These are phyloP conservation scores for Malaclemys terrapin DNA, from an alignment of 2,113 vertebrate species.

Conservation along the genomic window DNA sequence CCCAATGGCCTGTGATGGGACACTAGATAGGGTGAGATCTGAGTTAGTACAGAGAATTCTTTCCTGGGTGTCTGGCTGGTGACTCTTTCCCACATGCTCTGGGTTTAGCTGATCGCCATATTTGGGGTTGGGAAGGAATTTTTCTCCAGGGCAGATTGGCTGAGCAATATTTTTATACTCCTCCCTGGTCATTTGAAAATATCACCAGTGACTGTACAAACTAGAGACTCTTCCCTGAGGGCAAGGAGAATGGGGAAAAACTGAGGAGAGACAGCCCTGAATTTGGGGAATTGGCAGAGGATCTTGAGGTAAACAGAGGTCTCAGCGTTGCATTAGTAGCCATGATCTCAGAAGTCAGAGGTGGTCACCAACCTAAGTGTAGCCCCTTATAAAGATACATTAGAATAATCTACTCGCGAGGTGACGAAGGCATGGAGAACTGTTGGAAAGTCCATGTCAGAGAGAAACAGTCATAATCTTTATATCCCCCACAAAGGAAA, in stretches of 20 bases:
- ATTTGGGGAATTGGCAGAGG: background rate
- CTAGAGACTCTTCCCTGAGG: background rate
- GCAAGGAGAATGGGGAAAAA: background rate
- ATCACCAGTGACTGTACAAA: background rate
- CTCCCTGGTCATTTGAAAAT: background rate
- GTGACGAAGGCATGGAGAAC: background rate
- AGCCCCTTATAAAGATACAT: background rate
- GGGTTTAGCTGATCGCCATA: too few relatives aligned
- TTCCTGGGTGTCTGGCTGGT: too few relatives aligned
- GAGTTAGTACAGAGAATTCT: too few relatives aligned
- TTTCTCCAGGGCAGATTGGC: too few relatives aligned
- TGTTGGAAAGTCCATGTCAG: background rate
- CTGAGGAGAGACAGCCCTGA: background rate
- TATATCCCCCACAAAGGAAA: background rate
- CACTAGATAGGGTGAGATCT: too few relatives aligned
- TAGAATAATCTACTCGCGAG: background rate
- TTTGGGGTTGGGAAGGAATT: too few relatives aligned
- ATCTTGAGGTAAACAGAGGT: background rate
- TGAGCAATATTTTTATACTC: too few relatives aligned
- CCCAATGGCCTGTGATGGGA: too few relatives aligned
- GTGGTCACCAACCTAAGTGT: background rate
- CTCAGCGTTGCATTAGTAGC: background rate
- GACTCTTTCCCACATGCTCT: too few relatives aligned
- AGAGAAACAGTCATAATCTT: background rate
- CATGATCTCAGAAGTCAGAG: background rate